Conservation (phyloP, 2,797 vertebrate genomes). For the Neomorphus geoffroyi region DNA sequence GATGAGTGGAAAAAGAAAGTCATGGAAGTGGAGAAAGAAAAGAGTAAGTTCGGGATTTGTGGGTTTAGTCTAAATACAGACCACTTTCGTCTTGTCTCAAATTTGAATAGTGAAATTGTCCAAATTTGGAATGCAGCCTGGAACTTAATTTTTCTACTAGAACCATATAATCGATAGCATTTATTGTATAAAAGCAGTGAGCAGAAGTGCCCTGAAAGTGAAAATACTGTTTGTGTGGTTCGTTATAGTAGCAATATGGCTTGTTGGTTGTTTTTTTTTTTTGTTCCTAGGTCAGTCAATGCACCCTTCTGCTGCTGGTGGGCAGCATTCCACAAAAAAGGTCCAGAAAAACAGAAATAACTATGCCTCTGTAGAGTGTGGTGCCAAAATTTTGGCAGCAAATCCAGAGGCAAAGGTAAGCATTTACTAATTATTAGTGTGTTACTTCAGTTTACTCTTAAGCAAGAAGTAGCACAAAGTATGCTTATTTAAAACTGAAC, state of each 20-base stretch:
- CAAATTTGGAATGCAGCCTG: neutral
- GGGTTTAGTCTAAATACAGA: neutral
- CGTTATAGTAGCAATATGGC: neutral
- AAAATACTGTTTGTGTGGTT: neutral
- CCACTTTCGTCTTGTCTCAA: neutral
- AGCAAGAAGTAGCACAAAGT: neutral
- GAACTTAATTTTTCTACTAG: neutral
- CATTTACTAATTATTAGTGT: neutral
- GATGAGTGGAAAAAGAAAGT: constrained; percentile 99
- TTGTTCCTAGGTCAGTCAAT: constrained; percentile 89
- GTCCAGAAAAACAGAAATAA: constrained; percentile 99
- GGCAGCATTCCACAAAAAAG: constrained; percentile 88
- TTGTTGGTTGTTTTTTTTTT: too few species aligned
- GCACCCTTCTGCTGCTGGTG: constrained; percentile 87
- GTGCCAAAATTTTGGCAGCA: constrained; percentile 96
- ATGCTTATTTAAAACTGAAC: neutral
- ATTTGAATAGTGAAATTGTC: neutral
- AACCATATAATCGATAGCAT: neutral
- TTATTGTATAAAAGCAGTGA: neutral
- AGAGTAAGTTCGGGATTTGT: constrained; percentile 81
- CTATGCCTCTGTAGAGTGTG: constrained; percentile 97
- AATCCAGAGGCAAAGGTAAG: constrained; percentile 97
- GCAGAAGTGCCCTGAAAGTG: neutral
- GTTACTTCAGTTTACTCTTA: neutral
- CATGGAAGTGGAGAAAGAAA: constrained; percentile 99